phyloP scores from a whole-genome alignment of 1,140 invertebrate species.

The Tribolium madens region DNA sequence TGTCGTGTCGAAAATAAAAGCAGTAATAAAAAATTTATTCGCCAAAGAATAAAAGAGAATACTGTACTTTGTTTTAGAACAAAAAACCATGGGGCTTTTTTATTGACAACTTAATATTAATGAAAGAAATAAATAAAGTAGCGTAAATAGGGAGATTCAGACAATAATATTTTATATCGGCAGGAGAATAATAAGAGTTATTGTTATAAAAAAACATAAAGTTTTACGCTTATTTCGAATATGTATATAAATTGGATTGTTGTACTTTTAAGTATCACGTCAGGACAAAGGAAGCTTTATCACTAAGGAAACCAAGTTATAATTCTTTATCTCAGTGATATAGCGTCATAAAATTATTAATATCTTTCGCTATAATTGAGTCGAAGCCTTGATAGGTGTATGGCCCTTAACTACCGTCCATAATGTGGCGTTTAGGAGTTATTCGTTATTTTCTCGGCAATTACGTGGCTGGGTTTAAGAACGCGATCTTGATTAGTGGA shows the following conservation, averaged over 20 bases:
- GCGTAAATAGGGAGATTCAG: constrained; percentile 50
- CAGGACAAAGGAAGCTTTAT: constrained; percentile 53
- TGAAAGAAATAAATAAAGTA: constrained; percentile 54
- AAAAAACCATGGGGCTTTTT: constrained; percentile 49
- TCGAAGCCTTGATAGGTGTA: constrained; percentile 59
- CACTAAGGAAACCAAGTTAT: constrained; percentile 59
- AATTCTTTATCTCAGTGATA: constrained; percentile 63
- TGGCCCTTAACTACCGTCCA: constrained; percentile 56
- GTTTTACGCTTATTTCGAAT: constrained; percentile 52
- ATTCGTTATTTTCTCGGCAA: constrained; percentile 19
- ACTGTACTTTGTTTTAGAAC: constrained; percentile 53
- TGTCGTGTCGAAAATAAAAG: constrained; percentile 46
- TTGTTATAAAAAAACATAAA: constrained; percentile 55
- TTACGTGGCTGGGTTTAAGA: constrained; percentile 10
- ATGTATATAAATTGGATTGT: constrained; percentile 56
- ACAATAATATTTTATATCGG: constrained; percentile 55
- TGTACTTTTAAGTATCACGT: constrained; percentile 39
- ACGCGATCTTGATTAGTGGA: constrained; percentile 21
- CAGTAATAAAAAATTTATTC: constrained; percentile 52
- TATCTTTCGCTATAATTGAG: constrained; percentile 63
- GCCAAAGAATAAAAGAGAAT: constrained; percentile 51
- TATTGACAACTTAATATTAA: constrained; percentile 55
- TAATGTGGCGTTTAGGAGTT: constrained; percentile 35
- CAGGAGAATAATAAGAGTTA: constrained; percentile 51
- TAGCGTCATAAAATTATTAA: constrained; percentile 63